Conservation (phyloP, 2,797 vertebrate species). For the Phataginus tricuspis region DNA sequence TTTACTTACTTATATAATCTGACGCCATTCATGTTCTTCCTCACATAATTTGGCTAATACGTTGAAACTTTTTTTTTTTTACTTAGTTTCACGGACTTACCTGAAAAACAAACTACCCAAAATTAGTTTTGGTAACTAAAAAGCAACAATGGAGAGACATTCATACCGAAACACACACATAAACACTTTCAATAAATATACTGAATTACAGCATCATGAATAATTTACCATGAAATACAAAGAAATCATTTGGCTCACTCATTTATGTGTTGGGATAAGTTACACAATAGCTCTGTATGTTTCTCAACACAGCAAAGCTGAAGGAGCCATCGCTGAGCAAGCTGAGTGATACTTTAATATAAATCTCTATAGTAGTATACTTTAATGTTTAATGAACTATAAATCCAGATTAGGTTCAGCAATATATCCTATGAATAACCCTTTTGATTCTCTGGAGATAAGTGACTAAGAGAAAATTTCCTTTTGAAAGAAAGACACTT, state of each 20-base stretch:
- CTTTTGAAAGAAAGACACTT: slow-evolving; percentile 35
- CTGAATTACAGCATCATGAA: neutral
- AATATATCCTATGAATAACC: neutral
- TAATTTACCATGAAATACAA: slow-evolving; percentile 21
- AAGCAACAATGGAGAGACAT: neutral
- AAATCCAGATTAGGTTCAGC: slow-evolving; percentile 31
- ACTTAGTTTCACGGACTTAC: slow-evolving; percentile 23
- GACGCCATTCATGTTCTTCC: slow-evolving; percentile 25
- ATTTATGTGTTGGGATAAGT: neutral
- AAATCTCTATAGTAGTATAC: neutral
- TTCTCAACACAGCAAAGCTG: neutral
- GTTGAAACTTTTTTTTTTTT: neutral
- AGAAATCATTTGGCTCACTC: neutral
- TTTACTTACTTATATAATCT: slow-evolving; percentile 39
- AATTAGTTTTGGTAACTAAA: slow-evolving; percentile 23
- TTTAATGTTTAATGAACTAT: slow-evolving; percentile 45
- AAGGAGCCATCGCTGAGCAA: neutral
- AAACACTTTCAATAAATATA: neutral
- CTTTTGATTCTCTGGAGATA: neutral
- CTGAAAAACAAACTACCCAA: slow-evolving; percentile 1
- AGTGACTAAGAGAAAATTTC: slow-evolving; percentile 35
- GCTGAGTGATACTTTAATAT: neutral
- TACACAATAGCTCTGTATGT: neutral
- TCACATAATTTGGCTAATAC: slow-evolving; percentile 12
- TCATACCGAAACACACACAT: neutral